Evolutionary conservation across 2,888 invertebrate species (phyloP), one percentile per base, ranked within the genome.

Genomic region (Cantharis rufa): DNA sequence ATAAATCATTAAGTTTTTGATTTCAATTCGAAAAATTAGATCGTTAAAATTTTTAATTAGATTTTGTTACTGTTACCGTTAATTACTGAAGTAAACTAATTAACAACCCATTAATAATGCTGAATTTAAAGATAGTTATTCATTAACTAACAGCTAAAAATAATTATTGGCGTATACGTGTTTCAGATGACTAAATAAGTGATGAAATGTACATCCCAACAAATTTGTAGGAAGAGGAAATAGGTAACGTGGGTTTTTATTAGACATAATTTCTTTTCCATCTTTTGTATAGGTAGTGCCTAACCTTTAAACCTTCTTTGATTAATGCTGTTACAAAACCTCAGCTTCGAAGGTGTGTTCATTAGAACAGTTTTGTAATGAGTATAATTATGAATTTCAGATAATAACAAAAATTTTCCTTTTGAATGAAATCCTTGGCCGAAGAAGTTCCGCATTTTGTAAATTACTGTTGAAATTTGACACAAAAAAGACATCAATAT

Each of bases 161-260:
- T 68, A 62, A 69, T 62, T 61, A 61, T 69, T 73, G 69, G 21
- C 69, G 61, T 27, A 66, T 73, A 69, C 62, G 73, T 62, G 73
- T 69, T 63, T 61, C 62, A 32, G 69, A 73, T 73, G 73, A 73
- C 73, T 73, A 77, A 80, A 62, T 76, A 69, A 75, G 78, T 80
- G 79, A 78, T 73, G 79, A 78, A 79, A 77, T 74, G 76, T 74
- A 76, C 69, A 66, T 72, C 77, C 70, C 69, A 72, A 66, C 28
- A 28, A 74, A 77, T 70, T 81, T 81, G 81, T 81, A 79, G 81
- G 81, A 80, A 79, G 81, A 81, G 81, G 81, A 81, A 81, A 79
- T 80, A 78, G 75, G 78, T 74, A 78, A 72, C 70, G 78, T 78
- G 73, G 81, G 81, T 71, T 75, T 48, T 71, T 66, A 75, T 78